These are phyloP conservation scores for Anoplopoma fimbria DNA, from an alignment of 2,113 vertebrate species.

Conservation along the genomic window DNA sequence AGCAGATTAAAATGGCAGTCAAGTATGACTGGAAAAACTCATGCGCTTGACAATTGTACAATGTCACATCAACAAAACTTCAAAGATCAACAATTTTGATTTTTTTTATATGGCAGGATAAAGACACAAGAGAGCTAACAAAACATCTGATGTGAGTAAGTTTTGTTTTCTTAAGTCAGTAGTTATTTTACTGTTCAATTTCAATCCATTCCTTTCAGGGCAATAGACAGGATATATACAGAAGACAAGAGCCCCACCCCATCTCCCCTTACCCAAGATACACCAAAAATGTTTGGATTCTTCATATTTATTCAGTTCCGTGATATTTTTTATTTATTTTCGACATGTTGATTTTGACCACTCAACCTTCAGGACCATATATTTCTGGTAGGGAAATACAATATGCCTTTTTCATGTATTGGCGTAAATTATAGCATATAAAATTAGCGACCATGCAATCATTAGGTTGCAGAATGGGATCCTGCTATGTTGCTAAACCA, in stretches of 20 bases:
- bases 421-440: background rate
- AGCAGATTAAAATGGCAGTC: conserved; percentile 16
- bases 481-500: background rate
- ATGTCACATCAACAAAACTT: background rate
- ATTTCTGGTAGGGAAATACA: background rate
- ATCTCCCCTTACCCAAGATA: background rate
- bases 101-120: background rate
- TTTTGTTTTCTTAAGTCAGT: background rate
- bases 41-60: background rate
- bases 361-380: background rate
- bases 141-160: background rate
- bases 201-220: background rate
- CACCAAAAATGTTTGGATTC: background rate
- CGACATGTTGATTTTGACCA: background rate
- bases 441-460: background rate
- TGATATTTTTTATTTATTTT: background rate
- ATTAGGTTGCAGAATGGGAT: background rate
- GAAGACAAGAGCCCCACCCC: background rate
- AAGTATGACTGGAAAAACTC: conserved; percentile 3
- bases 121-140: background rate
- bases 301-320: background rate
- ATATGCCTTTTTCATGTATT: background rate
- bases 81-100: background rate
- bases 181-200: background rate
- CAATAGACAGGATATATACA: background rate